A percentile compares a stretch with the other conserved stretches of the same genome.
Evolutionary conservation across 1,140 invertebrate species (phyloP).

Genomic region (Musca vetustissima): DNA sequence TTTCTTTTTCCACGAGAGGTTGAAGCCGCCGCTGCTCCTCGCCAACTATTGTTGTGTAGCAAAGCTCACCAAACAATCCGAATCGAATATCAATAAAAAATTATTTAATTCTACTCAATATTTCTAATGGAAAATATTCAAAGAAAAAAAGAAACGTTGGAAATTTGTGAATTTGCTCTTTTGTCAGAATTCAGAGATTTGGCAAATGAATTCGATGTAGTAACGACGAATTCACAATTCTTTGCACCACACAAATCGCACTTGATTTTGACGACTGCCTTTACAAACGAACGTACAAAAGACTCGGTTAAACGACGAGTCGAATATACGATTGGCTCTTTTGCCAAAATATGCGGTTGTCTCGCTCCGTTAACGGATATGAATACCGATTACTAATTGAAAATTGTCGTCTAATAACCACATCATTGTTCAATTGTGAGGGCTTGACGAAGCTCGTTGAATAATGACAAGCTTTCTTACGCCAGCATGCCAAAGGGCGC

Average conservation of each 20-base stretch:
- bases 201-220: slow-evolving; percentile 21
- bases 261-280: slow-evolving; percentile 21
- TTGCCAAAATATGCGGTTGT: too few relatives aligned
- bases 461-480: too few relatives aligned
- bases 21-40: slow-evolving; percentile 20
- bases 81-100: slow-evolving; percentile 7
- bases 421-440: too few relatives aligned
- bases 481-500: too few relatives aligned
- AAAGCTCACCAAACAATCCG: slow-evolving; percentile 16
- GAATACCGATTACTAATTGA: too few relatives aligned
- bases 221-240: slow-evolving; percentile 23
- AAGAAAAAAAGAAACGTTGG: slow-evolving; percentile 10
- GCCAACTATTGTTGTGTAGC: slow-evolving; percentile 17
- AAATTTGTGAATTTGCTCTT: slow-evolving; percentile 7
- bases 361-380: too few relatives aligned
- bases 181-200: slow-evolving; percentile 20
- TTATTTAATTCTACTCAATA: slow-evolving; percentile 9
- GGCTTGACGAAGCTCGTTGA: too few relatives aligned
- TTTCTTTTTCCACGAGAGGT: slow-evolving; percentile 6
- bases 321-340: too few relatives aligned
- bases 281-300: slow-evolving; percentile 22
- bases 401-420: too few relatives aligned
- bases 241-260: slow-evolving; percentile 24
- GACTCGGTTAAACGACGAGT: neutral
- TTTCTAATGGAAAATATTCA: slow-evolving; percentile 7